Evolutionary conservation across 2,113 vertebrate genomes (phyloP).

Genomic region (Clarias batrachus): DNA sequence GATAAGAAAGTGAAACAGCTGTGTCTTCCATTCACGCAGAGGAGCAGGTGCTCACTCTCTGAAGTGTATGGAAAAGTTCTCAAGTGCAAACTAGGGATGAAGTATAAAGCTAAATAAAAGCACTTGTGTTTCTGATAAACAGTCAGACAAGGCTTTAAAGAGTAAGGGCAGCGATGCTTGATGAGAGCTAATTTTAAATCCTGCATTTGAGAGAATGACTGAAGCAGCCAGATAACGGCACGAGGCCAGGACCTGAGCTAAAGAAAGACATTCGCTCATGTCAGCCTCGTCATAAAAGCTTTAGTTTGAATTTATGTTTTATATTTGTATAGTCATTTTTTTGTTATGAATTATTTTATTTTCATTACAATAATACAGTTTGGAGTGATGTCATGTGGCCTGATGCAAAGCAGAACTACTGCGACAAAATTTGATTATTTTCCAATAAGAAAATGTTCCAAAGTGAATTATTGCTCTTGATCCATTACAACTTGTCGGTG

Average conservation of each 20-base stretch:
- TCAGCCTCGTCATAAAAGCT: not conserved
- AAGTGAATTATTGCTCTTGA: not conserved
- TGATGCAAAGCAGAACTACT: not conserved
- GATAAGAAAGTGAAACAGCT: not conserved
- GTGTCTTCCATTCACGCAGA: not conserved
- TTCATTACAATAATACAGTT: not conserved
- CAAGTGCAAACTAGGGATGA: not conserved
- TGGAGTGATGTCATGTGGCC: not conserved
- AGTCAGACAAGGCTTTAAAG: slow-evolving; percentile 18
- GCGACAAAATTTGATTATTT: not conserved
- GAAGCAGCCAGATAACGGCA: slow-evolving; percentile 11
- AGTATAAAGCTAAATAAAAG: slow-evolving; percentile 6
- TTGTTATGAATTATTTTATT: not conserved
- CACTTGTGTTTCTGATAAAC: slow-evolving; percentile 20
- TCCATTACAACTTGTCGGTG: not conserved
- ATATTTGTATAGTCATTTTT: not conserved
- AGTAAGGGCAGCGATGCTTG: slow-evolving; percentile 6
- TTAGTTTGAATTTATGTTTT: not conserved
- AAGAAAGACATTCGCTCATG: not conserved
- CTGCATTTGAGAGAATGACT: slow-evolving; percentile 5
- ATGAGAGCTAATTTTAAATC: slow-evolving; percentile 47
- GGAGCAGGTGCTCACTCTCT: not conserved
- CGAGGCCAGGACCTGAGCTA: slow-evolving; percentile 6
- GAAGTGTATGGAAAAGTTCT: not conserved
- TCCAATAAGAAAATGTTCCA: not conserved